A percentile compares a stretch with the other conserved stretches of the same genome.
These are phyloP conservation scores for Xenopus laevis DNA, from an alignment of 2,113 vertebrate genomes.

Conservation along the genomic window DNA sequence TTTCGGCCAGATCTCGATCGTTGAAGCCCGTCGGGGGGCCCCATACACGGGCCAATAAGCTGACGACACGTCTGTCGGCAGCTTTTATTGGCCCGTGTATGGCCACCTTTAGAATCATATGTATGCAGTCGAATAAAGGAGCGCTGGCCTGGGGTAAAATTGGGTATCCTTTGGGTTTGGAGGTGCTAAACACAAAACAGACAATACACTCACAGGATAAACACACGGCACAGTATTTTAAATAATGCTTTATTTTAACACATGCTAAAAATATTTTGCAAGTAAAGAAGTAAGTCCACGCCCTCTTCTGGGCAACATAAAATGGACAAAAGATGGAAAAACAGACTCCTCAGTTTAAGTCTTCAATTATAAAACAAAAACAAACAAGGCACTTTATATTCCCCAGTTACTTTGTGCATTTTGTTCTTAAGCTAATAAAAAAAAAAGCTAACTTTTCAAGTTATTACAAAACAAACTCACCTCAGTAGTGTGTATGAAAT, in stretches of 20 bases:
- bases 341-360: slow-evolving; percentile 13
- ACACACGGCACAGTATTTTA: not conserved
- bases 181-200: no score
- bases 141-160: no score
- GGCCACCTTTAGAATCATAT: no score
- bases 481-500: slow-evolving; percentile 74
- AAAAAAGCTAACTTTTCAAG: slow-evolving; percentile 74
- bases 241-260: slow-evolving; percentile 38
- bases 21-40: no score
- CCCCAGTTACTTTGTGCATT: slow-evolving; percentile 55
- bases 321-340: not conserved
- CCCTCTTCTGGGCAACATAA: not conserved
- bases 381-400: slow-evolving; percentile 59
- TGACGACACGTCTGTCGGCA: no score
- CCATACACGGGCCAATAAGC: no score
- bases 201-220: no score
- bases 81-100: no score
- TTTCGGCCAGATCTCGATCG: no score
- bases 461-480: slow-evolving; percentile 58
- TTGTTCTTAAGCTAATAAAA: slow-evolving; percentile 70
- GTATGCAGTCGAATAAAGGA: no score
- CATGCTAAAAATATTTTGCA: slow-evolving; percentile 36
- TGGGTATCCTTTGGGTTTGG: no score
- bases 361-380: slow-evolving; percentile 49
- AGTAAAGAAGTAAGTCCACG: slow-evolving; percentile 32